Percentiles rank a stretch among this genome's conserved stretches.
These are phyloP conservation scores for Allacma fusca DNA, from an alignment of 2,888 invertebrate genomes.

Conservation along the genomic window DNA sequence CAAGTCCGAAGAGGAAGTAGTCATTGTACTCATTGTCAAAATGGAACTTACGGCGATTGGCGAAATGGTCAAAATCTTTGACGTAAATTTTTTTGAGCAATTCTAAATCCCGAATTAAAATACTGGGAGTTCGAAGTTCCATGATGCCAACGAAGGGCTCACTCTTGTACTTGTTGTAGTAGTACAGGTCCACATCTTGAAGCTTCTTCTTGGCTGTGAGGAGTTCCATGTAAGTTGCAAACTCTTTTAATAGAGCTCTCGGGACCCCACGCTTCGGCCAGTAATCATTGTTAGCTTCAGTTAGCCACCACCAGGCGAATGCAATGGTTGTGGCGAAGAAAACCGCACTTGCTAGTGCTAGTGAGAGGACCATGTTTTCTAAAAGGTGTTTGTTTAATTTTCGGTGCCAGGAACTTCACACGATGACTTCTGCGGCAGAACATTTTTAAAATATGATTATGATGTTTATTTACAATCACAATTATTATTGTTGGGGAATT, in stretches of 20 bases:
- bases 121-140: slow-evolving; percentile 1
- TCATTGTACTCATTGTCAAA: slow-evolving; percentile 8
- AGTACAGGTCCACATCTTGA: neutral
- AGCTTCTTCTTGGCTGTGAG: neutral
- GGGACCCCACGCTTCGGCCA: slow-evolving; percentile 29
- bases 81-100: slow-evolving; percentile 18
- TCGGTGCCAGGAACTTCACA: too few species aligned
- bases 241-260: neutral
- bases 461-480: too few species aligned
- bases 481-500: too few species aligned
- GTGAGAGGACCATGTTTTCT: too few species aligned
- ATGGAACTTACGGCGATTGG: slow-evolving; percentile 20
- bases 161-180: slow-evolving; percentile 43
- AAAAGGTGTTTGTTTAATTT: too few species aligned
- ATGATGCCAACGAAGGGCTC: slow-evolving; percentile 32
- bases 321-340: neutral
- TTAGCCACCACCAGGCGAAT: neutral
- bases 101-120: slow-evolving; percentile 30
- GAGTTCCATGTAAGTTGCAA: slow-evolving; percentile 12
- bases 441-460: too few species aligned
- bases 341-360: too few species aligned
- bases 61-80: slow-evolving; percentile 40
- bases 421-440: too few species aligned
- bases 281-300: slow-evolving; percentile 32
- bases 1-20: slow-evolving; percentile 5